Conservation (phyloP, 2,113 vertebrate species). For the Megatriorchis doriae region DNA sequence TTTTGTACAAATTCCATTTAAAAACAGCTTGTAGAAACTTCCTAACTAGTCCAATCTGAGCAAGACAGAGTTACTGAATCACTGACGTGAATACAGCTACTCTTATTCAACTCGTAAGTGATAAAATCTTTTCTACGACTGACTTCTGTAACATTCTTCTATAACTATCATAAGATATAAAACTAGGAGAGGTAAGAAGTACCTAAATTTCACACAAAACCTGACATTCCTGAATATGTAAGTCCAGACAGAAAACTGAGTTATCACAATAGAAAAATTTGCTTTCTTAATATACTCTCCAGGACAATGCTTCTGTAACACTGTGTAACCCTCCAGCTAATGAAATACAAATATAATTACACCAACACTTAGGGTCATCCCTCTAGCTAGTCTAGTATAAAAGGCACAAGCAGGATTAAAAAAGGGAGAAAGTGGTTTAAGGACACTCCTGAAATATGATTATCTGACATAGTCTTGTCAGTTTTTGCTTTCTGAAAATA, state of each 20-base stretch:
- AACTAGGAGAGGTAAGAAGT: not conserved
- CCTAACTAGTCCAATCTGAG: not conserved
- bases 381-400: not conserved
- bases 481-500: not conserved
- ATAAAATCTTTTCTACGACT: not conserved
- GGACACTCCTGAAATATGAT: not conserved
- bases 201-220: not conserved
- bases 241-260: not conserved
- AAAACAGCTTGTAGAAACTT: not conserved
- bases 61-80: not conserved
- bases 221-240: not conserved
- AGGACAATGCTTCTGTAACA: not conserved
- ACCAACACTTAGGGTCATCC: not conserved
- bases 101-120: not conserved
- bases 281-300: not conserved
- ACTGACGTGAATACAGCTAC: not conserved
- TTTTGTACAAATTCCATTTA: not conserved
- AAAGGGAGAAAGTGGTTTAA: not conserved
- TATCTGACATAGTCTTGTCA: not conserved
- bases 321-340: not conserved
- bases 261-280: not conserved
- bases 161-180: rapidly evolving
- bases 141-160: not conserved
- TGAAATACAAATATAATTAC: not conserved
- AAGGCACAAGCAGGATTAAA: not conserved